phyloP scores from a whole-genome alignment of 2,888 invertebrate genomes.

The Meliscaeva auricollis region DNA sequence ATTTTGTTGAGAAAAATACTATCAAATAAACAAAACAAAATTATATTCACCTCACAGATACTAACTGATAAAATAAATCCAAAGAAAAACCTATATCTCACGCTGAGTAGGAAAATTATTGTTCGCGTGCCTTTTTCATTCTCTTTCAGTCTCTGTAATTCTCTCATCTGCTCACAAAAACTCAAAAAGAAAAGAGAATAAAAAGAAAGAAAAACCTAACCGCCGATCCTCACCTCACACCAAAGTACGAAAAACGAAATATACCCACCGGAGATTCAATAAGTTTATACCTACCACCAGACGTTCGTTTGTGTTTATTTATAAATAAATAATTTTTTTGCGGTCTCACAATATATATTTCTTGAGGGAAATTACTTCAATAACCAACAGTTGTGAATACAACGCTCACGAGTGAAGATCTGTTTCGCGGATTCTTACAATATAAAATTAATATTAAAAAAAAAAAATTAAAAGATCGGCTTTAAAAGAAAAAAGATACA shows the following conservation, averaged over 20 bases:
- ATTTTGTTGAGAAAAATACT: constrained; percentile 21
- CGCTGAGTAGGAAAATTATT: constrained; percentile 20
- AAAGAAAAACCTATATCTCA: constrained; percentile 25
- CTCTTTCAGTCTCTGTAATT: constrained; percentile 54
- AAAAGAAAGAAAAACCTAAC: constrained; percentile 7
- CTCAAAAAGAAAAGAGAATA: constrained; percentile 23
- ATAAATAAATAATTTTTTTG: constrained; percentile 55
- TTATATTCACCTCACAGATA: constrained; percentile 52
- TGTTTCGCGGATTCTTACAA: constrained; percentile 68
- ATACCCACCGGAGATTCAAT: constrained; percentile 41
- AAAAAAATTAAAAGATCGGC: constrained; percentile 49
- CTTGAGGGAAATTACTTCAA: constrained; percentile 65
- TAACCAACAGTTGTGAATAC: constrained; percentile 82
- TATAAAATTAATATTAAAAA: constrained; percentile 5
- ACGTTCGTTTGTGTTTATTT: constrained; percentile 45
- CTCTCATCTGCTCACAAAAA: constrained; percentile 43
- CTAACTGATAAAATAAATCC: not conserved
- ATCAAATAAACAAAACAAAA: constrained; percentile 44
- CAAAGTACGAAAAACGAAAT: not conserved
- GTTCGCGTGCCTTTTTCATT: not conserved
- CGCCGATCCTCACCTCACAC: constrained; percentile 8
- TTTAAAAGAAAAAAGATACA: constrained; percentile 27
- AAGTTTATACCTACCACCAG: not conserved
- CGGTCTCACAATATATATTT: constrained; percentile 70
- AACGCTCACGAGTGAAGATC: constrained; percentile 83